phyloP scores from a whole-genome alignment of 2,888 invertebrate species.

The Lamellibrachia columna region DNA sequence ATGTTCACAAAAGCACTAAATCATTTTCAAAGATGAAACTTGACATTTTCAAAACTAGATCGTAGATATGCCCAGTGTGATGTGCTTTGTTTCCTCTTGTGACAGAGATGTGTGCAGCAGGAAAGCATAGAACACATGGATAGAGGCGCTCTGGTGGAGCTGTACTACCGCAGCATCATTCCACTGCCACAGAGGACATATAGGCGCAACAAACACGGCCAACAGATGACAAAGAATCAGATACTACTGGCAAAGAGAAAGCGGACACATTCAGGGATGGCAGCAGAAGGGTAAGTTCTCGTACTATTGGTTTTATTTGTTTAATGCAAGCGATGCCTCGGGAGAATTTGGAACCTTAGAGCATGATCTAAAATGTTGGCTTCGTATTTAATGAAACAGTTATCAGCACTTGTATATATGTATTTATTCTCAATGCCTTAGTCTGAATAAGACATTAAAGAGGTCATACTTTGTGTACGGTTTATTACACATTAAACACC shows the following conservation, averaged over 20 bases:
- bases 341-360: too few species aligned
- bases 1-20: not conserved
- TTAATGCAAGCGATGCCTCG: not conserved
- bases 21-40: not conserved
- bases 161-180: not conserved
- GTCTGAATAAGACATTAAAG: not conserved
- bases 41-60: not conserved
- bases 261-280: not conserved
- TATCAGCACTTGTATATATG: too few species aligned
- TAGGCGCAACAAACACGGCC: slow-evolving; percentile 9
- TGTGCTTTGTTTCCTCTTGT: not conserved
- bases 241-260: not conserved
- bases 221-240: slow-evolving; percentile 18
- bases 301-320: not conserved
- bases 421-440: too few species aligned
- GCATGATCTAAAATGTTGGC: too few species aligned
- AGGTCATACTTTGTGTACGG: not conserved
- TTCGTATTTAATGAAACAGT: too few species aligned
- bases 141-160: not conserved
- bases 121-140: not conserved
- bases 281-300: not conserved
- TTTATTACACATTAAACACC: not conserved
- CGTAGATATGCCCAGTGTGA: not conserved
- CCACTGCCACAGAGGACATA: slow-evolving; percentile 19
- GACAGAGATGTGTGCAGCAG: not conserved